Conservation (phyloP, 1,140 invertebrate genomes). For the Drosophila hydei region DNA sequence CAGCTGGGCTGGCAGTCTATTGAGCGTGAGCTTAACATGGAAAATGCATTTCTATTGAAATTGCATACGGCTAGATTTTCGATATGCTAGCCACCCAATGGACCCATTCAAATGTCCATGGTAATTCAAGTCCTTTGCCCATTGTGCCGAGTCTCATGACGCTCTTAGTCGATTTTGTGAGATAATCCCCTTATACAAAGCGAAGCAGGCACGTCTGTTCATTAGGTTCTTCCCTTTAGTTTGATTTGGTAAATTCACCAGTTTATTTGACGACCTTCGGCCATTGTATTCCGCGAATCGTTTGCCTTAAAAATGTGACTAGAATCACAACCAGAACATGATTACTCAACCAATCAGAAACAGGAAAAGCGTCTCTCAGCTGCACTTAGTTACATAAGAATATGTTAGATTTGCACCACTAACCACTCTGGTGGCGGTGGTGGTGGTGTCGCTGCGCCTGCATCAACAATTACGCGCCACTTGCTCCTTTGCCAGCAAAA, state of each 20-base stretch:
- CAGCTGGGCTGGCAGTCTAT: background rate
- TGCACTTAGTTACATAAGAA: constrained; percentile 54
- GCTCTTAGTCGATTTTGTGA: constrained; percentile 40
- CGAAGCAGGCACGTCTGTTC: background rate
- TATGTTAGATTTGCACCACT: constrained; percentile 36
- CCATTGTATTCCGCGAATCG: constrained; percentile 17
- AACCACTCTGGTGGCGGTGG: background rate
- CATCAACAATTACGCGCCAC: constrained; percentile 55
- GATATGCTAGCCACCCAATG: background rate
- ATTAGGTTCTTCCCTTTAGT: background rate
- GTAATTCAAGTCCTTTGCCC: background rate
- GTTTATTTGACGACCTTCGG: background rate
- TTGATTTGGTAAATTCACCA: background rate
- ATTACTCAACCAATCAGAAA: constrained; percentile 1
- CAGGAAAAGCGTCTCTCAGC: constrained; percentile 21
- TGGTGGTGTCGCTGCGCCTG: constrained; percentile 2
- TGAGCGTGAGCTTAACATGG: background rate
- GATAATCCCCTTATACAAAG: constrained; percentile 5
- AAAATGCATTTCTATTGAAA: background rate
- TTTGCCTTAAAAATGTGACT: constrained; percentile 16
- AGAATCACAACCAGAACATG: constrained; percentile 3
- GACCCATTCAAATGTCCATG: background rate
- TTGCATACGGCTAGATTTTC: background rate
- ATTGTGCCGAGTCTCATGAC: constrained; percentile 3
- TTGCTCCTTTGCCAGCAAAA: constrained; percentile 34